Evolutionary conservation across 1,140 invertebrate genomes (phyloP).

Genomic region (Drosophila setifemur): DNA sequence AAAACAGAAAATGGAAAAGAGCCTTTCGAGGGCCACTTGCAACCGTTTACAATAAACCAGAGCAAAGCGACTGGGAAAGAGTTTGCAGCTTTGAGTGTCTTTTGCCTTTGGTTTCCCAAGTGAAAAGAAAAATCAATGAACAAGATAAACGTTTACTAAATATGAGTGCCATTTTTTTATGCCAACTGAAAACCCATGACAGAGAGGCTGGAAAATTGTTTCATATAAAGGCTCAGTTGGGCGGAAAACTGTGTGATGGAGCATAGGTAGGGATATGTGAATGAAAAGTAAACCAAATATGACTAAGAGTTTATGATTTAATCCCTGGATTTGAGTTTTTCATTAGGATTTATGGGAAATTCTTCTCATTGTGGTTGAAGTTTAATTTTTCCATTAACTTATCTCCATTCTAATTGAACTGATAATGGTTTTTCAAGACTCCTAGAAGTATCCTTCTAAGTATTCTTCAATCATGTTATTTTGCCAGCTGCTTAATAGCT

Average conservation of each 20-base stretch:
- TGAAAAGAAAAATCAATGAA: constrained; percentile 46
- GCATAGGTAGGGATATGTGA: too few relatives aligned
- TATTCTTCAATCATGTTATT: constrained; percentile 23
- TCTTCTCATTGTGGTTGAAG: too few relatives aligned
- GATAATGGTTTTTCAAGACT: too few relatives aligned
- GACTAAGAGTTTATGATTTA: too few relatives aligned
- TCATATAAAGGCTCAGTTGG: background rate
- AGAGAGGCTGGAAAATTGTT: background rate
- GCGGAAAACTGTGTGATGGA: constrained; percentile 2
- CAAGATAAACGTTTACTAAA: constrained; percentile 49
- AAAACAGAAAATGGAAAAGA: background rate
- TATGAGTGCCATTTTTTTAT: constrained; percentile 28
- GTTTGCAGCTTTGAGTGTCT: constrained; percentile 7
- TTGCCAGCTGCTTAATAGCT: constrained; percentile 17
- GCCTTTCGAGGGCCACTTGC: constrained; percentile 54
- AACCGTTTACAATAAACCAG: constrained; percentile 63
- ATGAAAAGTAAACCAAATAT: too few relatives aligned
- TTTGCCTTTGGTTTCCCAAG: constrained; percentile 2
- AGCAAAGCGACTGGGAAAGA: constrained; percentile 1
- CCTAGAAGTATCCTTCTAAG: too few relatives aligned
- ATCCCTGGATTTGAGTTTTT: too few relatives aligned
- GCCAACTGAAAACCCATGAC: constrained; percentile 2
- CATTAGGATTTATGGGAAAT: too few relatives aligned
- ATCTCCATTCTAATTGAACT: too few relatives aligned
- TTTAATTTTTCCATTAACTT: too few relatives aligned